Evolutionary conservation across 2,888 invertebrate species (phyloP).

Genomic region (Drosophila vallismaia): DNA sequence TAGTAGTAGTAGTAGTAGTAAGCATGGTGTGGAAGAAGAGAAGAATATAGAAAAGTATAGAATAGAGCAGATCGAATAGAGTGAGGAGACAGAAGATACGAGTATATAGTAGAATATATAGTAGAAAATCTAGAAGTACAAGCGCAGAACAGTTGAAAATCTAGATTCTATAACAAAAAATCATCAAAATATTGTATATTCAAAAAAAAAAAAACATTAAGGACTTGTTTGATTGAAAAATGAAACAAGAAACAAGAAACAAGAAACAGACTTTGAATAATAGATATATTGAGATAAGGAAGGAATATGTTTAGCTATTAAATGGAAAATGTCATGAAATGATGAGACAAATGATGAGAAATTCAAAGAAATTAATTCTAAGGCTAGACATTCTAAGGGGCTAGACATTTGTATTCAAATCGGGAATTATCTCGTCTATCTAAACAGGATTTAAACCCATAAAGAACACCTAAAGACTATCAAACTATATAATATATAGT

Average conservation of each 20-base stretch:
- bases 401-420: neutral
- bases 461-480: neutral
- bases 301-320: neutral
- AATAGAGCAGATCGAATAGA: constrained; percentile 36
- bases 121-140: neutral
- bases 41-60: constrained; percentile 53
- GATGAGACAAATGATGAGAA: constrained; percentile 11
- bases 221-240: neutral
- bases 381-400: neutral
- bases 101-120: neutral
- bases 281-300: neutral
- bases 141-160: neutral
- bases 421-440: neutral
- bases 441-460: neutral
- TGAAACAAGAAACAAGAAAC: neutral
- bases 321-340: constrained; percentile 12
- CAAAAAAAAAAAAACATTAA: neutral
- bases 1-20: constrained; percentile 33
- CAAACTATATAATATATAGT: neutral
- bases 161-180: neutral
- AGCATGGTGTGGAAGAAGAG: constrained; percentile 50
- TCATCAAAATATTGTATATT: neutral
- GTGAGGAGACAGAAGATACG: constrained; percentile 7
- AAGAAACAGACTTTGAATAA: neutral
- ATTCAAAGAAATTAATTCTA: constrained; percentile 15